A percentile compares a stretch with the other conserved stretches of the same genome.
These are phyloP conservation scores for Amorpha juglandis DNA, from an alignment of 2,888 invertebrate genomes.

Conservation along the genomic window DNA sequence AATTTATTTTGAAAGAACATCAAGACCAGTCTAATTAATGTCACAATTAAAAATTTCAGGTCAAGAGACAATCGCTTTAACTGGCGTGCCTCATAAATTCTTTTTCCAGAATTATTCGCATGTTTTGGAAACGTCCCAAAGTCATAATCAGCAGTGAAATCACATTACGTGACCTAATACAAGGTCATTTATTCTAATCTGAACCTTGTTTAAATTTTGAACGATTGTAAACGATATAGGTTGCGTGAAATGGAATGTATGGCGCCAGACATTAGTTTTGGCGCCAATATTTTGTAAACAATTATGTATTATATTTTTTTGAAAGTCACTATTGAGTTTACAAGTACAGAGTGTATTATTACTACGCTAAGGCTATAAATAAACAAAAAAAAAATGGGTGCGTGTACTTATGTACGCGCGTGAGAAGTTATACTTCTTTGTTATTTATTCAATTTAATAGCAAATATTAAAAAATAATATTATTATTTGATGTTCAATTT, in stretches of 20 bases:
- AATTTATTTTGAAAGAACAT: background rate
- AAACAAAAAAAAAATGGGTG: too few relatives aligned
- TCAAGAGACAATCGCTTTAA: conserved; percentile 15
- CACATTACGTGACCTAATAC: conserved; percentile 32
- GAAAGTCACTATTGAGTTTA: too few relatives aligned
- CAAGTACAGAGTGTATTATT: too few relatives aligned
- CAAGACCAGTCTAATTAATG: conserved; percentile 7
- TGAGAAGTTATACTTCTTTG: too few relatives aligned
- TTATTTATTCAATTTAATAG: too few relatives aligned
- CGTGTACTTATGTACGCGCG: too few relatives aligned
- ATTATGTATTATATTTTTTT: too few relatives aligned
- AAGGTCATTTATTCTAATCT: conserved; percentile 38
- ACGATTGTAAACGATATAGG: background rate
- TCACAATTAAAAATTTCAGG: conserved; percentile 17
- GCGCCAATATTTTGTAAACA: conserved; percentile 1
- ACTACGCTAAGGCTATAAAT: too few relatives aligned
- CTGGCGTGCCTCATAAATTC: conserved; percentile 17
- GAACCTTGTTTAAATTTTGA: conserved; percentile 15
- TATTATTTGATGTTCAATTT: too few relatives aligned
- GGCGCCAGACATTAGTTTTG: conserved; percentile 3
- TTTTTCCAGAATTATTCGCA: conserved; percentile 33
- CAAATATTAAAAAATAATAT: too few relatives aligned
- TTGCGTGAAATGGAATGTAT: conserved; percentile 8
- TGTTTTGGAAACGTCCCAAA: conserved; percentile 51
- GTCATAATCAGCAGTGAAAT: conserved; percentile 30